Conservation (phyloP, 2,113 vertebrate genomes). For the Danionella cerebrum region DNA sequence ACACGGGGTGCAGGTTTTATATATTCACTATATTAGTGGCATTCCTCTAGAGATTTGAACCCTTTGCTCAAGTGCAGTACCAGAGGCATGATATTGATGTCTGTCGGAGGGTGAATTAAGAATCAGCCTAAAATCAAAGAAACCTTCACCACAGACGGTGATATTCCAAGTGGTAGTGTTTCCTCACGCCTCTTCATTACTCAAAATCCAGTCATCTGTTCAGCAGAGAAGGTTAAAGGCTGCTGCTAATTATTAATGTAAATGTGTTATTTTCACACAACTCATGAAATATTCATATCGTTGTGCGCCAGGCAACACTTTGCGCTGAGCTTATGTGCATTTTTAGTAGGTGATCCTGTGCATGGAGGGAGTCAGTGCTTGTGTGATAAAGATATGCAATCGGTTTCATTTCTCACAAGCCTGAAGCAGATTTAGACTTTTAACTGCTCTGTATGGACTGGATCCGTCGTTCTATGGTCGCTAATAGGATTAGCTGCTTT, state of each 20-base stretch:
- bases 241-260: slow-evolving; percentile 53
- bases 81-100: neutral
- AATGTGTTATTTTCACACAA: slow-evolving; percentile 56
- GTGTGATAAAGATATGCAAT: neutral
- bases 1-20: neutral
- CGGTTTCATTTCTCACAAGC: neutral
- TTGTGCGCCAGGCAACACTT: slow-evolving; percentile 44
- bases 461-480: neutral
- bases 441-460: neutral
- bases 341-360: slow-evolving; percentile 13
- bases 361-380: neutral
- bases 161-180: neutral
- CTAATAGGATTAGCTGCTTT: neutral
- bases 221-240: slow-evolving; percentile 7
- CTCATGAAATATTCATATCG: slow-evolving; percentile 51
- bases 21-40: slow-evolving; percentile 15
- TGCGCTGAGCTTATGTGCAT: slow-evolving; percentile 26
- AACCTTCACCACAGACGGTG: neutral
- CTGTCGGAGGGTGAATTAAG: neutral
- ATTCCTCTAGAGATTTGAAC: neutral
- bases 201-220: slow-evolving; percentile 1
- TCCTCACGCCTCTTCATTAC: neutral
- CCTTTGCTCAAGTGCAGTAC: neutral
- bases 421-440: neutral
- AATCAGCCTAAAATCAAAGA: neutral